Evolutionary conservation across 2,888 invertebrate genomes (phyloP).

Genomic region (Synergus gifuensis): DNA sequence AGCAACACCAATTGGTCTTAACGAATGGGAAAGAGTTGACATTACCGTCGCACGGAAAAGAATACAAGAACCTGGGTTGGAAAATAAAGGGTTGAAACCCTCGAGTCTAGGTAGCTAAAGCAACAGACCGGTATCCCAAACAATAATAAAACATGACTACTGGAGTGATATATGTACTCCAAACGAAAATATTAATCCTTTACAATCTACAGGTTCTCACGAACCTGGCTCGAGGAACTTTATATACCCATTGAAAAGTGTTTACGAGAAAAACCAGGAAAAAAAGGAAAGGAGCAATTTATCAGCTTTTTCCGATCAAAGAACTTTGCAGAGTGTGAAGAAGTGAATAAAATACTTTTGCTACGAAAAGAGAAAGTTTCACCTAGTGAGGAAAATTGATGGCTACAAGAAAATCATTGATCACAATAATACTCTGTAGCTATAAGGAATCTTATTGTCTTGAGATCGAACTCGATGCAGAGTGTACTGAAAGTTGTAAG

Average conservation of each 20-base stretch:
- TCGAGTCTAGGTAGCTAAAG: conserved; percentile 5
- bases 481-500: conserved; percentile 19
- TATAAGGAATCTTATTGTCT: conserved; percentile 33
- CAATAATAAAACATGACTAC: conserved; percentile 20
- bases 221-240: not conserved
- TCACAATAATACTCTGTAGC: conserved; percentile 10
- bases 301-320: not conserved
- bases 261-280: not conserved
- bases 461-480: conserved; percentile 21
- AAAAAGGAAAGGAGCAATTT: not conserved
- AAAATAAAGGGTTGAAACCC: conserved; percentile 13
- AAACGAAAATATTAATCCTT: conserved; percentile 1
- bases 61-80: not conserved
- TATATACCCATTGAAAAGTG: not conserved
- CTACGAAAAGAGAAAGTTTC: conserved; percentile 27
- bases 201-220: conserved; percentile 13
- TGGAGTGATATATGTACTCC: conserved; percentile 3
- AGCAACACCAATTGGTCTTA: conserved; percentile 12
- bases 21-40: not conserved
- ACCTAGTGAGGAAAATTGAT: conserved; percentile 9
- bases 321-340: not conserved
- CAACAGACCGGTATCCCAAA: conserved; percentile 12
- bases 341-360: conserved; percentile 19
- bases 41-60: conserved; percentile 10
- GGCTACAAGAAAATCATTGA: conserved; percentile 10